phyloP scores from a whole-genome alignment of 2,113 vertebrate genomes.

The Callaeas wilsoni region DNA sequence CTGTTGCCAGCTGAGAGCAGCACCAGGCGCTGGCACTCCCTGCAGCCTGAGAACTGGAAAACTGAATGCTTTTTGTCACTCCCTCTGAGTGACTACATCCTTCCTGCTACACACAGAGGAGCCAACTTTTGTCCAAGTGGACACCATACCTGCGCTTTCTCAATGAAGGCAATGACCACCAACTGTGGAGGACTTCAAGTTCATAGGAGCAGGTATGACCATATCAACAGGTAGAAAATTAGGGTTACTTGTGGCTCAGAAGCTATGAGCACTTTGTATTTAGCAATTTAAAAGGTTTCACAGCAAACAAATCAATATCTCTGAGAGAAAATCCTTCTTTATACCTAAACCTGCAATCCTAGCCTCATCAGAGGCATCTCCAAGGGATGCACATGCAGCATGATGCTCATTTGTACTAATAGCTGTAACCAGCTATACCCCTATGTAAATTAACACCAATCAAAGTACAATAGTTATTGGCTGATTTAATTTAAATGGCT shows the following conservation, averaged over 20 bases:
- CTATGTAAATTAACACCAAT: background rate
- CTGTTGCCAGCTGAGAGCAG: background rate
- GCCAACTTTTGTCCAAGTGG: background rate
- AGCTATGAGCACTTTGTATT: background rate
- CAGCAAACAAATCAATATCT: background rate
- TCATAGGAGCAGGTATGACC: background rate
- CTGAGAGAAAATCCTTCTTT: background rate
- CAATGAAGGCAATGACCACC: background rate
- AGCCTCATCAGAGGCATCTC: background rate
- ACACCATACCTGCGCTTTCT: background rate
- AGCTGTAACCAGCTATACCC: background rate
- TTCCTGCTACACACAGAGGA: background rate
- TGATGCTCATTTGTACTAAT: background rate
- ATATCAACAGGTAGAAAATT: background rate
- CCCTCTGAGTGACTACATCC: too few species aligned
- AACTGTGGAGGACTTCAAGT: background rate
- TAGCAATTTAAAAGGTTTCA: background rate
- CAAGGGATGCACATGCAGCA: accelerated
- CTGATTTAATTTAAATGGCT: background rate
- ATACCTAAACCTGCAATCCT: background rate
- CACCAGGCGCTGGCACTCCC: background rate
- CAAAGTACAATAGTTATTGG: background rate
- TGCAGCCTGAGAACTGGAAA: background rate
- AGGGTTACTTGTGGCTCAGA: background rate
- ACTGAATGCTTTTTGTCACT: background rate